A percentile compares a stretch with the other conserved stretches of the same genome.
Conservation (phyloP, 2,888 invertebrate species). For the Blomia tropicalis region DNA sequence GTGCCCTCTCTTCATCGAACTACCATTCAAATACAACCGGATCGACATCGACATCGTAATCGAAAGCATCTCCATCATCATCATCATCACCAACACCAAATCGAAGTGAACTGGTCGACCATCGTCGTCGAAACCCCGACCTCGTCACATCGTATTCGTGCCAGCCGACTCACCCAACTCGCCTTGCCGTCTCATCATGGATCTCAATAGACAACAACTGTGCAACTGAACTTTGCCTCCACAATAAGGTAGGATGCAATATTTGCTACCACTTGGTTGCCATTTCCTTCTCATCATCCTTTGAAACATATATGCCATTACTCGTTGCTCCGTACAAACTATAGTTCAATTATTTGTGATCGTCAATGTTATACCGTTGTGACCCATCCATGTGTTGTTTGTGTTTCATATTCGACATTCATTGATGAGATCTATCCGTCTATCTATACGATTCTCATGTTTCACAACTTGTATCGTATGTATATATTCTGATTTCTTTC, state of each 20-base stretch:
- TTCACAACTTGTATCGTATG: too few relatives aligned
- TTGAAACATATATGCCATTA: too few relatives aligned
- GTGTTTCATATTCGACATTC: not conserved
- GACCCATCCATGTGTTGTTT: not conserved
- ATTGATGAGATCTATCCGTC: too few relatives aligned
- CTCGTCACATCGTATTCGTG: too few relatives aligned
- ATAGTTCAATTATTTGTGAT: not conserved
- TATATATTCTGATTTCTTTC: not conserved
- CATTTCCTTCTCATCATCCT: not conserved
- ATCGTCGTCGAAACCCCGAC: too few relatives aligned
- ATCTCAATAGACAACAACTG: not conserved
- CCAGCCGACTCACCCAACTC: too few relatives aligned
- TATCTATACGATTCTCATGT: too few relatives aligned
- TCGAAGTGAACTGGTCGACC: too few relatives aligned
- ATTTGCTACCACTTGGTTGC: not conserved
- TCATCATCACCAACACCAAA: not conserved
- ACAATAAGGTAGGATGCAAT: constrained; percentile 3
- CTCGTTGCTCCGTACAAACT: too few relatives aligned
- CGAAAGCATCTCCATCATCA: not conserved
- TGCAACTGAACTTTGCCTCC: constrained; percentile 9
- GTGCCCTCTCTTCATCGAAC: not conserved
- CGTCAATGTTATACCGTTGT: constrained; percentile 1
- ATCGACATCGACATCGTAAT: not conserved
- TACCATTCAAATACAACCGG: not conserved
- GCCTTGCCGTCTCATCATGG: not conserved